Conservation (phyloP, 2,113 vertebrate species). For the Athene cunicularia region DNA sequence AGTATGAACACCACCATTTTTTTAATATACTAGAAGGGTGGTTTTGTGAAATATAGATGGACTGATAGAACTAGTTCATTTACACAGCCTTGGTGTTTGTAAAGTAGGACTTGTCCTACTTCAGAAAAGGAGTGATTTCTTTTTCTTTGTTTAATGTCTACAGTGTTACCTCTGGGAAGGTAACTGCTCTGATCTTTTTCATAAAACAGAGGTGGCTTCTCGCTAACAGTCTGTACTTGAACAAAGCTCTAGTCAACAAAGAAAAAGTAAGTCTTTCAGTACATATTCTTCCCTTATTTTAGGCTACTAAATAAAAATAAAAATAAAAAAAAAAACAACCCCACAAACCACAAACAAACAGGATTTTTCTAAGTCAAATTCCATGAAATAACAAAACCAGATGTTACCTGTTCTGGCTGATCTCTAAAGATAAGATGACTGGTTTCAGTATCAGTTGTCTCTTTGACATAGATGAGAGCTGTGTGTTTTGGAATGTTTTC, state of each 20-base stretch:
- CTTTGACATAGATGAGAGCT: not conserved
- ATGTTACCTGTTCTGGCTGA: rapidly evolving
- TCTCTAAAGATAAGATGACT: not conserved
- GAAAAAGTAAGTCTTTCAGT: not conserved
- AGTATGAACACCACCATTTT: not conserved
- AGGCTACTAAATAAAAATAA: not conserved
- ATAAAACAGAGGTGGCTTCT: not conserved
- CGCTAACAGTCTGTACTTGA: not conserved
- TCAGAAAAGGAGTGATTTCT: not conserved
- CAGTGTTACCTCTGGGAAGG: not conserved
- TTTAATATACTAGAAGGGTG: not conserved
- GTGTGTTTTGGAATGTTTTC: not conserved
- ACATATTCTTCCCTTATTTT: not conserved
- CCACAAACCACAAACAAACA: too few relatives aligned
- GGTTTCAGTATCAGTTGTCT: not conserved
- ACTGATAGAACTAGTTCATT: not conserved
- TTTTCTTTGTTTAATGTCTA: not conserved
- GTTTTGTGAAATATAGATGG: not conserved
- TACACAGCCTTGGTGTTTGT: not conserved
- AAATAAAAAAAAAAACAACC: not conserved
- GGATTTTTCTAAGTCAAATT: not conserved
- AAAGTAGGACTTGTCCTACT: not conserved
- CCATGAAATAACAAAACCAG: not conserved
- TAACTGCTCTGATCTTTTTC: not conserved
- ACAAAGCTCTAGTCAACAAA: not conserved